A percentile compares a stretch with the other conserved stretches of the same genome.
Conservation (phyloP, 2,888 invertebrate species). For the Selenia dentaria region DNA sequence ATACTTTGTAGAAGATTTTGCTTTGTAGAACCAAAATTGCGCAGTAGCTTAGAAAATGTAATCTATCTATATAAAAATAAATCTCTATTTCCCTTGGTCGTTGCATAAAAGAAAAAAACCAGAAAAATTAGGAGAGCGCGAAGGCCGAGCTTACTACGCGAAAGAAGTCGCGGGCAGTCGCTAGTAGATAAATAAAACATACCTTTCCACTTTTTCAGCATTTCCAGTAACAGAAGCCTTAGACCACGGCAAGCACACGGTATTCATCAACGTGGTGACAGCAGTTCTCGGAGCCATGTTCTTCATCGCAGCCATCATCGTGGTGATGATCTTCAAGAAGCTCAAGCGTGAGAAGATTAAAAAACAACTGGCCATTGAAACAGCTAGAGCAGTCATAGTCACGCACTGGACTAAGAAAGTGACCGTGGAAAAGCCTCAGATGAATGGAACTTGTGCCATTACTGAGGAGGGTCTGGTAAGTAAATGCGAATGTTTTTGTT, state of each 20-base stretch:
- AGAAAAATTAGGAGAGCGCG: too few relatives aligned
- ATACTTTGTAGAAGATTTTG: too few relatives aligned
- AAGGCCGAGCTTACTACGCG: too few relatives aligned
- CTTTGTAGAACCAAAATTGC: too few relatives aligned
- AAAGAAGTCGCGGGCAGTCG: too few relatives aligned
- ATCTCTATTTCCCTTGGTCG: too few relatives aligned
- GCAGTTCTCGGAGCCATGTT: constrained; percentile 86
- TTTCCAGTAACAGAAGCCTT: constrained; percentile 61
- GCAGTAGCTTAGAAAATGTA: too few relatives aligned
- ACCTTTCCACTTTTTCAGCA: too few relatives aligned
- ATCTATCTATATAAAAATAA: too few relatives aligned
- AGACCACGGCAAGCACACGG: constrained; percentile 78
- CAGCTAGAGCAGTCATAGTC: constrained; percentile 91
- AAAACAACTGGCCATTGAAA: constrained; percentile 91
- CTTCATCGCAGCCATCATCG: constrained; percentile 82
- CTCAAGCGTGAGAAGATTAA: constrained; percentile 91
- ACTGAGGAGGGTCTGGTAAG: constrained; percentile 87
- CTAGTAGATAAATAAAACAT: too few relatives aligned
- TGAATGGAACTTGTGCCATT: constrained; percentile 84
- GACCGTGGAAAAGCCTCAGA: constrained; percentile 92
- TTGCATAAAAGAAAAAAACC: too few relatives aligned
- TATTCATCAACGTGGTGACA: constrained; percentile 84
- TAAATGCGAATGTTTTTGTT: too few relatives aligned
- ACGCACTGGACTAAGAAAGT: constrained; percentile 97
- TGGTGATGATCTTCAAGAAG: constrained; percentile 88